A percentile compares a stretch with the other conserved stretches of the same genome.
phyloP scores from a whole-genome alignment of 2,113 vertebrate genomes.

The Leucosticte australis region DNA sequence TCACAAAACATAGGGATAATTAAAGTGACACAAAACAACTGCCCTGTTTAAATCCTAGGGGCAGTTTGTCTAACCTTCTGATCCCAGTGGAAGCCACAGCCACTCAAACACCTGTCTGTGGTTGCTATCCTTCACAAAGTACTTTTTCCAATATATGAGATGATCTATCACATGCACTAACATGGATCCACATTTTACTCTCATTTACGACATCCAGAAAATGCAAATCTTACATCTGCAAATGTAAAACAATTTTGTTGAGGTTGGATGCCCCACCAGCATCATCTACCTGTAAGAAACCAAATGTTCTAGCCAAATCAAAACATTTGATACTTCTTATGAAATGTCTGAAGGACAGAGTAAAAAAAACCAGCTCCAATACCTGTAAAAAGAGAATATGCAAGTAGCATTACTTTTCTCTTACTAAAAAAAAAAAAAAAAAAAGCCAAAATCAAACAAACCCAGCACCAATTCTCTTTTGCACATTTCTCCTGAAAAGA shows the following conservation, averaged over 20 bases:
- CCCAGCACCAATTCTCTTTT: background rate
- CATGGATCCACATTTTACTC: background rate
- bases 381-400: background rate
- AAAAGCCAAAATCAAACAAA: background rate
- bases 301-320: background rate
- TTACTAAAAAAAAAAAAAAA: background rate
- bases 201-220: background rate
- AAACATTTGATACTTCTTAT: background rate
- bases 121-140: constrained; percentile 58
- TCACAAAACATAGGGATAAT: constrained; percentile 75
- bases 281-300: background rate
- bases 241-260: background rate
- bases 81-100: constrained; percentile 71
- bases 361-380: rapidly evolving
- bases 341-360: background rate
- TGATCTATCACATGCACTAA: background rate
- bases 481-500: background rate
- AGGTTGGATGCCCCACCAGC: background rate
- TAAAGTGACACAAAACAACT: constrained; percentile 75
- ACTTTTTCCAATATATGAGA: background rate
- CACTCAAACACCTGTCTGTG: constrained; percentile 71
- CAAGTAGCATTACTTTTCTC: background rate
- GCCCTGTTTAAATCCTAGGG: constrained; percentile 68
- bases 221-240: background rate
- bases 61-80: constrained; percentile 87